Percentiles rank a stretch among this genome's conserved stretches.
phyloP scores from a whole-genome alignment of 2,888 invertebrate species.

The Nomada ferruginata region DNA sequence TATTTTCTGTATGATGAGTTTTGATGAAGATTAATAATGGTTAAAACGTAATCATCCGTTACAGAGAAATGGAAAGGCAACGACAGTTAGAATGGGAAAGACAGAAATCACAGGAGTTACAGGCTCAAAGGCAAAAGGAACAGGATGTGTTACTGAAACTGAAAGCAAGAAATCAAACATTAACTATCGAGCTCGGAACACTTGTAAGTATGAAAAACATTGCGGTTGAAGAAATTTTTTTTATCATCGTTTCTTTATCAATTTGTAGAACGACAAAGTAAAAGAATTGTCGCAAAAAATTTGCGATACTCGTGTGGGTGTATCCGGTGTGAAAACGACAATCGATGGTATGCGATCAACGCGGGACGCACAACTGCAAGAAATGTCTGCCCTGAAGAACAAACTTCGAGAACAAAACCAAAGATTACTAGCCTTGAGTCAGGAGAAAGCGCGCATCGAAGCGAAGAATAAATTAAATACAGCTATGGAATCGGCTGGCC shows the following conservation, averaged over 20 bases:
- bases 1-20: background rate
- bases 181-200: conserved; percentile 89
- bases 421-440: conserved; percentile 91
- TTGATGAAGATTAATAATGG: background rate
- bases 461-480: conserved; percentile 88
- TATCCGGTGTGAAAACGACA: conserved; percentile 96
- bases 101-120: conserved; percentile 93
- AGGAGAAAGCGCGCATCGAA: conserved; percentile 93
- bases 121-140: conserved; percentile 93
- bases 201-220: conserved; percentile 81
- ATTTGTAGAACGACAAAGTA: conserved; percentile 88
- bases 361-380: conserved; percentile 95
- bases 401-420: conserved; percentile 94
- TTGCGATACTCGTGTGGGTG: conserved; percentile 93
- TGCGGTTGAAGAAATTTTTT: background rate
- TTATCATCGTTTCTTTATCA: conserved; percentile 2
- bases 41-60: conserved; percentile 21
- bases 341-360: conserved; percentile 98
- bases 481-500: conserved; percentile 84
- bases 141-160: conserved; percentile 93
- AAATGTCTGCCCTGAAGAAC: conserved; percentile 93
- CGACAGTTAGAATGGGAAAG: conserved; percentile 98
- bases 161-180: conserved; percentile 94
- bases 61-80: conserved; percentile 96
- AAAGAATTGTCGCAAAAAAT: conserved; percentile 93